Evolutionary conservation across 2,113 vertebrate genomes (phyloP).

Genomic region (Ictidomys tridecemlineatus): DNA sequence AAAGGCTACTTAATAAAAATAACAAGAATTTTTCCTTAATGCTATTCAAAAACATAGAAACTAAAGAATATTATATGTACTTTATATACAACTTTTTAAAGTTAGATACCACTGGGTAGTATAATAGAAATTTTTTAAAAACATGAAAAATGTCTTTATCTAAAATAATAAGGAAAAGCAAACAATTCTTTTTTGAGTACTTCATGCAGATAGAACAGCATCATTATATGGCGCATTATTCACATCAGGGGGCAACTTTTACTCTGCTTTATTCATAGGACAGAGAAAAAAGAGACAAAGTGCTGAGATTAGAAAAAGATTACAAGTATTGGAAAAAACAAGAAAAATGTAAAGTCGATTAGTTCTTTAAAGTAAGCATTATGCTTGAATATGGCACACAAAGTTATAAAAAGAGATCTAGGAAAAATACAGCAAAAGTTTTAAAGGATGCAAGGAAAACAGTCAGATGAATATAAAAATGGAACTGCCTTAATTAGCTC

Average conservation of each 20-base stretch:
- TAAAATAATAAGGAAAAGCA: conserved; percentile 53
- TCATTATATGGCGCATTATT: neutral
- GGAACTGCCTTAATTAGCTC: conserved; percentile 52
- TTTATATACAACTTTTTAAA: conserved; percentile 13
- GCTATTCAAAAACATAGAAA: conserved; percentile 26
- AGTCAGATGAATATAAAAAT: conserved; percentile 50
- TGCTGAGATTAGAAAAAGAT: neutral
- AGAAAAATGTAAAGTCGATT: conserved; percentile 26
- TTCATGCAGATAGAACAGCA: conserved; percentile 5
- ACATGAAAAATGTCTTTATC: conserved; percentile 3
- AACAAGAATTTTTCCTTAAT: neutral
- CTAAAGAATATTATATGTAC: neutral
- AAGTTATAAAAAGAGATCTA: conserved; percentile 54
- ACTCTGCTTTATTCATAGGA: neutral
- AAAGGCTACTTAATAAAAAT: neutral
- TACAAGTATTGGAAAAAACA: conserved; percentile 20
- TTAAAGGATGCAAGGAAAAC: conserved; percentile 38
- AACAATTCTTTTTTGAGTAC: neutral
- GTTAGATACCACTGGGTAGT: neutral
- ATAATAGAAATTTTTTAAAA: neutral
- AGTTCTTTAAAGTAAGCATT: conserved; percentile 44
- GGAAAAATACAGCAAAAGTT: conserved; percentile 34
- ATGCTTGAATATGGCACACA: neutral
- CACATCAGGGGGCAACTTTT: conserved; percentile 6
- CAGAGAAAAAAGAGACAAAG: conserved; percentile 12